Conservation (phyloP, 2,113 vertebrate species). For the Xenopus borealis region DNA sequence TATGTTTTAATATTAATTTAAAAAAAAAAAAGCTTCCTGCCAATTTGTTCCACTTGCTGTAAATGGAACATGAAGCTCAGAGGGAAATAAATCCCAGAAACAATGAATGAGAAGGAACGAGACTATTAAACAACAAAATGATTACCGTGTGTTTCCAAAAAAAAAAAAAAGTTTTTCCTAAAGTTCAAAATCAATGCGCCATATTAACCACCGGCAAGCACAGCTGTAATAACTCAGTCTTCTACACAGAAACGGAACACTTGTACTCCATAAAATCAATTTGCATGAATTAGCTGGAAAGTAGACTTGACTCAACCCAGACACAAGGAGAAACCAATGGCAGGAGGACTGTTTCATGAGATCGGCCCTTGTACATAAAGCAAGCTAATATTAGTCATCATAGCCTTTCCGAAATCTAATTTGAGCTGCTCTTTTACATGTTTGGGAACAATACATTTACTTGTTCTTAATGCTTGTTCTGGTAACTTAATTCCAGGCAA, state of each 20-base stretch:
- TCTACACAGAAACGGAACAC: conserved; percentile 36
- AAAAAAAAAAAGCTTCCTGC: not conserved
- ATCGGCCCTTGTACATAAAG: conserved; percentile 31
- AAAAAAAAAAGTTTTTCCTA: not conserved
- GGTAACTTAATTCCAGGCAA: conserved; percentile 40
- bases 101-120: conserved; percentile 35
- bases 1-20: too few relatives aligned
- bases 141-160: conserved; percentile 17
- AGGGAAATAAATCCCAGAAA: conserved; percentile 6
- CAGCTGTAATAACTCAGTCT: conserved; percentile 38
- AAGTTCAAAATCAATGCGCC: conserved; percentile 6
- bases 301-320: conserved; percentile 39
- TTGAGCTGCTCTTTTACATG: conserved; percentile 10
- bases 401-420: conserved; percentile 38
- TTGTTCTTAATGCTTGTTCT: conserved; percentile 29
- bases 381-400: conserved; percentile 29
- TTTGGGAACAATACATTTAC: conserved; percentile 31
- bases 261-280: conserved; percentile 44
- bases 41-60: not conserved
- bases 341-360: conserved; percentile 24
- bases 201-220: not conserved
- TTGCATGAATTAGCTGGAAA: conserved; percentile 46
- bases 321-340: conserved; percentile 18
- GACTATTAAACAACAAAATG: conserved; percentile 25
- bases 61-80: too few relatives aligned